phyloP scores from a whole-genome alignment of 2,888 invertebrate species.

The Platypus cylindrus region DNA sequence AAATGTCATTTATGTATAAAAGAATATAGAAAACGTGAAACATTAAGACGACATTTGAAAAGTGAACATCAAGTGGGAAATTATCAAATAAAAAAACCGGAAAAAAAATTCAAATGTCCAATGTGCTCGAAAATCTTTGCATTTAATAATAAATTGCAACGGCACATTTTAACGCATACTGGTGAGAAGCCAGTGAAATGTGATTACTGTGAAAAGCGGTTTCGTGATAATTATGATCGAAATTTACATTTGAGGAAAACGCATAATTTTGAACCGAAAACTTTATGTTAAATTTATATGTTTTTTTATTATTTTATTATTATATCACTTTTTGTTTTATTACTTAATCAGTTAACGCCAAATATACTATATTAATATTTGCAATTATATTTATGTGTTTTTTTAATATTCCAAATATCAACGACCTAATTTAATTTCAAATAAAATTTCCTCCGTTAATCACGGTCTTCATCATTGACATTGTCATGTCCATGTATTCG shows the following conservation, averaged over 20 bases:
- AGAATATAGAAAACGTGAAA: conserved; percentile 38
- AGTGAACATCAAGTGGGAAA: conserved; percentile 24
- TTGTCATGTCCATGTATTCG: too few relatives aligned
- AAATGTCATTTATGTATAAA: conserved; percentile 39
- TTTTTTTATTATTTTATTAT: too few relatives aligned
- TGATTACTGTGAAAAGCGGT: conserved; percentile 21
- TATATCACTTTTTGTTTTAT: too few relatives aligned
- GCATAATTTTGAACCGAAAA: conserved; percentile 18
- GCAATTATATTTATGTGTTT: too few relatives aligned
- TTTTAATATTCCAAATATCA: too few relatives aligned
- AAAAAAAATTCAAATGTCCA: conserved; percentile 26
- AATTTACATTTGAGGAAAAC: conserved; percentile 22
- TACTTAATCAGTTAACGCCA: too few relatives aligned
- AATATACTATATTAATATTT: too few relatives aligned
- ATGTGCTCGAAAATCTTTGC: conserved; percentile 23
- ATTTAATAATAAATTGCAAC: conserved; percentile 23
- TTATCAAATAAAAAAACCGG: conserved; percentile 25
- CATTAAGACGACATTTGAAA: conserved; percentile 21
- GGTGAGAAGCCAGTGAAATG: conserved; percentile 24
- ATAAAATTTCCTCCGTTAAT: too few relatives aligned
- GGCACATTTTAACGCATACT: conserved; percentile 24
- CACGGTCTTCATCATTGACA: too few relatives aligned
- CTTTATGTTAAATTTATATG: not conserved
- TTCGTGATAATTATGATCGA: conserved; percentile 23
- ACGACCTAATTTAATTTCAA: too few relatives aligned